A percentile compares a stretch with the other conserved stretches of the same genome.
Evolutionary conservation across 2,113 vertebrate genomes (phyloP).

Genomic region (Chaetops frenatus): DNA sequence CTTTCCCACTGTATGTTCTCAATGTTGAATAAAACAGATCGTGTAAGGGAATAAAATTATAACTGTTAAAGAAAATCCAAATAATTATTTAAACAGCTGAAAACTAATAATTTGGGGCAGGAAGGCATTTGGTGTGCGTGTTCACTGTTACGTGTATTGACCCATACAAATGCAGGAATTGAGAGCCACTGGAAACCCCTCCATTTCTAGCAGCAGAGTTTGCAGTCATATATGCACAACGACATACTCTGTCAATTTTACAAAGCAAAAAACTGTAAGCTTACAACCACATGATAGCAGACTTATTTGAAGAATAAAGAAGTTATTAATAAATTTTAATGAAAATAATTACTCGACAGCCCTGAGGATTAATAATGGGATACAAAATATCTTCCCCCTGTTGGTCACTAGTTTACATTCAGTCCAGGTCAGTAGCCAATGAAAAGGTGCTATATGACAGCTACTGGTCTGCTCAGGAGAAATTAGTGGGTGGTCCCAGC

Average conservation of each 20-base stretch:
- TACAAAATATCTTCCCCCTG: background rate
- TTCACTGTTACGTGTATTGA: background rate
- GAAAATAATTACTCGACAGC: background rate
- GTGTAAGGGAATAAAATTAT: background rate
- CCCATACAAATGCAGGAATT: background rate
- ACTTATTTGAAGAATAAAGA: conserved; percentile 22
- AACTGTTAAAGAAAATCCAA: background rate
- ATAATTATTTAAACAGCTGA: background rate
- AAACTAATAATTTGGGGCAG: background rate
- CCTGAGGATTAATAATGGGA: background rate
- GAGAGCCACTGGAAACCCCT: conserved; percentile 26
- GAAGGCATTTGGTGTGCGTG: background rate
- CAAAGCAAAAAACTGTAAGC: conserved; percentile 1
- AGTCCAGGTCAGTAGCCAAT: background rate
- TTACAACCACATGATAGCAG: background rate
- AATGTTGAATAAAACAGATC: background rate
- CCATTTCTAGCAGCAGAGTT: background rate
- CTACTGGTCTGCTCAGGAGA: background rate
- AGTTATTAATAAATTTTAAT: background rate
- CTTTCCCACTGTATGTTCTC: background rate
- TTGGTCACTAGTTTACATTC: background rate
- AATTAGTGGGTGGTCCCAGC: background rate
- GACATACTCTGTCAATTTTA: conserved; percentile 3
- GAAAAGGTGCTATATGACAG: background rate
- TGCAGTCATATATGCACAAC: background rate